phyloP scores from a whole-genome alignment of 2,113 vertebrate genomes.

The Tupaia chinensis region DNA sequence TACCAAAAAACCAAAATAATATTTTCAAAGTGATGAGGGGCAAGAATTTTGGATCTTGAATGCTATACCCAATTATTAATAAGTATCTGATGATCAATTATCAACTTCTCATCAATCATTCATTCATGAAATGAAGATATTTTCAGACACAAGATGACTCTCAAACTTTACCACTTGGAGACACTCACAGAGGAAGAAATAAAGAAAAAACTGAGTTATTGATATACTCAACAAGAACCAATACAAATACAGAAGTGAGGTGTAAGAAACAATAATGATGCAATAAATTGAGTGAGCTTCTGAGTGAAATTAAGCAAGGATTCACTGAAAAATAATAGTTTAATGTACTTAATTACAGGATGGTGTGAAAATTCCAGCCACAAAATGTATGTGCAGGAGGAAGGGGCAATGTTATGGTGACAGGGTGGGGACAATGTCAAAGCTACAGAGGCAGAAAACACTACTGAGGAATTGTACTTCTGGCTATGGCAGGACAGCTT shows the following conservation, averaged over 20 bases:
- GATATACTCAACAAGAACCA: background rate
- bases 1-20: background rate
- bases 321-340: background rate
- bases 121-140: background rate
- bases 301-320: background rate
- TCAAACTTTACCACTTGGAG: background rate
- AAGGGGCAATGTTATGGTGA: too few relatives aligned
- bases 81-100: background rate
- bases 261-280: background rate
- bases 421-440: too few relatives aligned
- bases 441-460: background rate
- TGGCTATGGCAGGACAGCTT: background rate
- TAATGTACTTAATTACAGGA: background rate
- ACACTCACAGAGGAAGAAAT: background rate
- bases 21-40: background rate
- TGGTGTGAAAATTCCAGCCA: background rate
- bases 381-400: fast-evolving
- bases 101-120: background rate
- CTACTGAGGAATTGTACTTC: background rate
- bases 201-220: background rate
- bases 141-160: background rate
- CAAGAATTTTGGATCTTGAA: background rate
- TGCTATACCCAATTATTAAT: background rate
- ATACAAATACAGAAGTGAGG: background rate
- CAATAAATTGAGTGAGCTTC: background rate